phyloP scores from a whole-genome alignment of 1,140 invertebrate genomes.

The Pogonomyrmex barbatus region DNA sequence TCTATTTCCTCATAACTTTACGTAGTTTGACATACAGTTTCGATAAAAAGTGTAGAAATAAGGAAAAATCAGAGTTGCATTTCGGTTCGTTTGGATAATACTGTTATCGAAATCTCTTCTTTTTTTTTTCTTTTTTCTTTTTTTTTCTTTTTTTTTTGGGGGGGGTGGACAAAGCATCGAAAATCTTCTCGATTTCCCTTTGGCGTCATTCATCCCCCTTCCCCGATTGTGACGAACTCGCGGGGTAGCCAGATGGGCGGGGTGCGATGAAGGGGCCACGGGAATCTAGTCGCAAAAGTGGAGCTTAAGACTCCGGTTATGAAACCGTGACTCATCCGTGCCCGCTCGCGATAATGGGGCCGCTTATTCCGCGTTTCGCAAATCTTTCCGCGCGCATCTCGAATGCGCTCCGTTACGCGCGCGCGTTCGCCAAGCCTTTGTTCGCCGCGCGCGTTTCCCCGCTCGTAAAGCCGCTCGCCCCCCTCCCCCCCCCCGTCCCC shows the following conservation, averaged over 20 bases:
- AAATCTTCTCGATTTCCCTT: not conserved
- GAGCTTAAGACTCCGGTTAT: conserved; percentile 48
- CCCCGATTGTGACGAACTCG: not conserved
- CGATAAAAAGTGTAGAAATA: not conserved
- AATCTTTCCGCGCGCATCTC: conserved; percentile 45
- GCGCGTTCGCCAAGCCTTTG: conserved; percentile 29
- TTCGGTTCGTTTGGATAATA: no score
- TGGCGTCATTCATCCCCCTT: not conserved
- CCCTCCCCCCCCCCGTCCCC: not conserved
- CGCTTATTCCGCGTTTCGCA: conserved; percentile 52
- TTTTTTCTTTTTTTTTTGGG: not conserved
- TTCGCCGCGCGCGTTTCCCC: not conserved
- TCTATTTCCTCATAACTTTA: not conserved
- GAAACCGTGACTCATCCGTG: conserved; percentile 52
- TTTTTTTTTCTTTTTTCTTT: no score
- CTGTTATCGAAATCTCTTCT: no score
- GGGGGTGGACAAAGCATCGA: not conserved
- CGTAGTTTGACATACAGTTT: not conserved
- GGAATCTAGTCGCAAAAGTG: conserved; percentile 28
- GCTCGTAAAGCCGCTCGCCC: conserved; percentile 4
- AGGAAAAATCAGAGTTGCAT: not conserved
- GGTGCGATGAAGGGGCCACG: not conserved
- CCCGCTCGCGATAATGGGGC: conserved; percentile 16
- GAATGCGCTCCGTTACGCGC: conserved; percentile 35
- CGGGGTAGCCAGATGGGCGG: not conserved